Conservation (phyloP, 2,113 vertebrate genomes). For the Atrichornis clamosus region DNA sequence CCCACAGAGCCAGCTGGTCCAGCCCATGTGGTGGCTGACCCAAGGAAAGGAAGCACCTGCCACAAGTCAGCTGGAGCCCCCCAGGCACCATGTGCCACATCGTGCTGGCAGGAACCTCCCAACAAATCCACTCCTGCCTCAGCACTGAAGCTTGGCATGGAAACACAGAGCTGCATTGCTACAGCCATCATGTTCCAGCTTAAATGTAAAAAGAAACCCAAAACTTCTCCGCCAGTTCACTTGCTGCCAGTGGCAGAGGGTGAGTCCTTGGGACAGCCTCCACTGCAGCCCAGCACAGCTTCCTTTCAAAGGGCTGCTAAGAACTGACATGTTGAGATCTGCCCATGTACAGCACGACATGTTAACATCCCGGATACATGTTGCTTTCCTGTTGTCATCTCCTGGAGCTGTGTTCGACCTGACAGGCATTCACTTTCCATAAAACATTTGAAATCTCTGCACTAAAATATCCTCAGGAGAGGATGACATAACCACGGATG, state of each 20-base stretch:
- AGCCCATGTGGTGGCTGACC: not conserved
- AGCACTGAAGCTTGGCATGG: not conserved
- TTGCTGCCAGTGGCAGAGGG: not conserved
- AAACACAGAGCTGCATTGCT: not conserved
- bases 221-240: not conserved
- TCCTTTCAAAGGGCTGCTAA: not conserved
- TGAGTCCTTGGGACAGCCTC: not conserved
- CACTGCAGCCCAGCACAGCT: not conserved
- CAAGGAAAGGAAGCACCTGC: not conserved
- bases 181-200: not conserved
- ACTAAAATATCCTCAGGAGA: not conserved
- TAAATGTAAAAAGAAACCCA: not conserved
- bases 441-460: not conserved
- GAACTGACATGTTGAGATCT: not conserved
- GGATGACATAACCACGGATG: not conserved
- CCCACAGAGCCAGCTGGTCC: not conserved
- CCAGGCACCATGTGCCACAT: not conserved
- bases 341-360: fast-evolving
- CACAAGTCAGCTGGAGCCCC: not conserved
- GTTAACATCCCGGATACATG: not conserved
- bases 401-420: not conserved
- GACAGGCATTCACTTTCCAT: not conserved
- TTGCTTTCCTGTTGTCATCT: not conserved
- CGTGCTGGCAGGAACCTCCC: fast-evolving
- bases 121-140: not conserved